A percentile compares a stretch with the other conserved stretches of the same genome.
phyloP scores from a whole-genome alignment of 2,888 invertebrate species.

The Chaitophorus viminalis region DNA sequence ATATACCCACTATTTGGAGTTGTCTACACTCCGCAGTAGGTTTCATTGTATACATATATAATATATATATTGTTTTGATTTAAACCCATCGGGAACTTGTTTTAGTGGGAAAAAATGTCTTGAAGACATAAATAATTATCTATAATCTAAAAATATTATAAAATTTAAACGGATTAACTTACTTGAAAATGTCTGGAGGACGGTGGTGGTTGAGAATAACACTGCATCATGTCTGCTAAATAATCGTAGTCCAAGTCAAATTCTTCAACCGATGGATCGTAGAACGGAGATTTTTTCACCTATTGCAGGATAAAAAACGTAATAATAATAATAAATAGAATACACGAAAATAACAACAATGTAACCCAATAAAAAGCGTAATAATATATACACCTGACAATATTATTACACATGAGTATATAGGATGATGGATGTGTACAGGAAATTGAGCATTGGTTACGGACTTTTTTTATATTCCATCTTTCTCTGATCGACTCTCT shows the following conservation, averaged over 20 bases:
- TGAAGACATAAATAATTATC: too few relatives aligned
- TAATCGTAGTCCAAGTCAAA: slow-evolving; percentile 40
- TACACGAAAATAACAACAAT: slow-evolving; percentile 55
- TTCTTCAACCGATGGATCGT: slow-evolving; percentile 54
- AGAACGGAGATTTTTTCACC: slow-evolving; percentile 52
- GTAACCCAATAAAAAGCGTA: slow-evolving; percentile 41
- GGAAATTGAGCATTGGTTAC: slow-evolving; percentile 60
- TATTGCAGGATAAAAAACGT: slow-evolving; percentile 4
- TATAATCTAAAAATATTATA: too few relatives aligned
- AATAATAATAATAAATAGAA: slow-evolving; percentile 31
- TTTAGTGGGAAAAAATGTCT: too few relatives aligned
- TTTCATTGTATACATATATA: background rate
- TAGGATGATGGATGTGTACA: slow-evolving; percentile 60
- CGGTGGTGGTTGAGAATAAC: slow-evolving; percentile 51
- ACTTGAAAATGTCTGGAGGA: slow-evolving; percentile 54
- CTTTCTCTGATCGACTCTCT: slow-evolving; percentile 56
- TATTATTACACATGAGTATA: slow-evolving; percentile 50
- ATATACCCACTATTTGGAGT: too few relatives aligned
- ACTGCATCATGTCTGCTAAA: slow-evolving; percentile 56
- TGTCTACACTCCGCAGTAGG: too few relatives aligned
- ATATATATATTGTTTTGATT: background rate
- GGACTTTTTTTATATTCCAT: slow-evolving; percentile 49
- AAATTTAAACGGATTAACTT: slow-evolving; percentile 2
- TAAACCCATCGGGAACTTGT: background rate
- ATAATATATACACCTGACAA: slow-evolving; percentile 48